Evolutionary conservation across 2,113 vertebrate genomes (phyloP), one percentile per base, ranked within the genome.

Genomic region (Sander vitreus): DNA sequence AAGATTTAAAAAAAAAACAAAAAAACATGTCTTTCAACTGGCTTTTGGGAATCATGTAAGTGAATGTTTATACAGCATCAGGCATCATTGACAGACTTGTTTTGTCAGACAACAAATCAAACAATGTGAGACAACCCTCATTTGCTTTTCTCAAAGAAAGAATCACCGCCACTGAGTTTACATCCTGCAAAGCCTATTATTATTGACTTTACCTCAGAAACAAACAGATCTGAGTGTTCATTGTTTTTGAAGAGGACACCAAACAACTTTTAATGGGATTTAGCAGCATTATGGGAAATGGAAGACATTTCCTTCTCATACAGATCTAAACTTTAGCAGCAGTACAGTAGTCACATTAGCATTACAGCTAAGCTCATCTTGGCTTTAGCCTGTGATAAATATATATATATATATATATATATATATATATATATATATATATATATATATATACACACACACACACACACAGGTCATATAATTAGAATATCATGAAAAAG

Each of bases 111-210:
- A 25, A 27, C 27, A 27, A 27, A 27, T 27, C 27, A 27, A 27
- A 27, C 27, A 27, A 27, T 27, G 36, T 58, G 64, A 80, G 33
- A 84, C 77, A 57, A 13, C 50, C 57, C 18, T 74, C 57, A 57
- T 88, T 73, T 80, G 19, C 57, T 78, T 73, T 73, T 79, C 84
- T 83, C 79, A 86, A 75, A 80, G 58, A 60, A 55, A 25, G 33
- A 68, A 76, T 79, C 68, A 45, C 47, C 3, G 1, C 25, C 14
- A 9, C 30, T 66, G 19, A 51, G 63, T 71, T 73, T 62, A 83
- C 62, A 84, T 72, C 65, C 79, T 81, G 62, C 45, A 79, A 62
- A 73, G 48, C 57, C 67, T 74, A 27, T 77, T 63, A 77, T 76
- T 63, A 78, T 78, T 30, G 39, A 51, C n/a, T 64, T 78, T 13